Evolutionary conservation across 1,140 invertebrate genomes (phyloP).

Genomic region (Hydropsyche tenuis): DNA sequence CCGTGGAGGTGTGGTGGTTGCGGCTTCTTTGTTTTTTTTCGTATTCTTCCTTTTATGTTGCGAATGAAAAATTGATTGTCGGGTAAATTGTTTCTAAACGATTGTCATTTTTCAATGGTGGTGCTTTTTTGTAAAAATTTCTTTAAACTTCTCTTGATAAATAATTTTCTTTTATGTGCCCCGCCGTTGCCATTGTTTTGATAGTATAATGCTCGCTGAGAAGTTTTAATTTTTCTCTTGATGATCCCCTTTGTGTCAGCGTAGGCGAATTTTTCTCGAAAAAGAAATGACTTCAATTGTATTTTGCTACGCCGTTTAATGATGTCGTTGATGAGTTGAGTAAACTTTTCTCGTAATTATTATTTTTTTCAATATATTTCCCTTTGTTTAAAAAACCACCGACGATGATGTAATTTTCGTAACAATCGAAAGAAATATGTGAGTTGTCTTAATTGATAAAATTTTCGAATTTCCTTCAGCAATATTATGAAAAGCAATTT

Average conservation of each 20-base stretch:
- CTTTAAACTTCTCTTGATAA: not conserved
- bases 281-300: slow-evolving; percentile 29
- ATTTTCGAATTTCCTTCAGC: not conserved
- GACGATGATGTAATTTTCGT: not conserved
- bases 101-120: not conserved
- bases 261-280: not conserved
- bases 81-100: not conserved
- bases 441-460: not conserved
- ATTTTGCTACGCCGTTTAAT: slow-evolving; percentile 13
- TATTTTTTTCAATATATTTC: not conserved
- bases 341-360: slow-evolving; percentile 1
- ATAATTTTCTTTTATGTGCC: slow-evolving; percentile 9
- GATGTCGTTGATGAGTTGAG: slow-evolving; percentile 17
- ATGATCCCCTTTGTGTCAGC: slow-evolving; percentile 15
- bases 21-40: too few species aligned
- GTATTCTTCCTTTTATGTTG: too few species aligned
- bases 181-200: slow-evolving; percentile 1
- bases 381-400: not conserved
- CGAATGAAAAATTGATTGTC: not conserved
- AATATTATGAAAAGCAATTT: not conserved
- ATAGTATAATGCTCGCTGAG: not conserved
- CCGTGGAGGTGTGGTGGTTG: too few species aligned
- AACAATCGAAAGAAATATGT: slow-evolving; percentile 12
- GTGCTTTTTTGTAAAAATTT: not conserved
- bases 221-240: slow-evolving; percentile 29